These are phyloP conservation scores for Calonectris borealis DNA, from an alignment of 2,113 vertebrate species.

Conservation along the genomic window DNA sequence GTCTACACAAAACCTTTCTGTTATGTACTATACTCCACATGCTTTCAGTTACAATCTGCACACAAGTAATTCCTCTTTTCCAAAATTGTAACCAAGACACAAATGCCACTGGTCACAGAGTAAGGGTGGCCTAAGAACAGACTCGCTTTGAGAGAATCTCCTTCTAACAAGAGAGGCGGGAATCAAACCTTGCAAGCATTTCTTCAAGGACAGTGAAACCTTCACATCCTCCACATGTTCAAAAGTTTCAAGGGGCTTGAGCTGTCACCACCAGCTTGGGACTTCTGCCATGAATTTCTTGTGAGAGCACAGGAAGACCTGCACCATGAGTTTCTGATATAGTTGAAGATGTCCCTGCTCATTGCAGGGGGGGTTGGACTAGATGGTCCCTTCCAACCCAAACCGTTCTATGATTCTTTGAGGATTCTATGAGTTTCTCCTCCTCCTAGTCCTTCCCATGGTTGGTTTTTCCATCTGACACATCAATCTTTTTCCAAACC, in stretches of 20 bases:
- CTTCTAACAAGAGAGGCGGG: fast-evolving
- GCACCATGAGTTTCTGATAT: background rate
- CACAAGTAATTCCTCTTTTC: background rate
- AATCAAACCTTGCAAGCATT: background rate
- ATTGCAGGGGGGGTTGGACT: background rate
- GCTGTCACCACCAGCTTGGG: background rate
- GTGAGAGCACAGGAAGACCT: background rate
- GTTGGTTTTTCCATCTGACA: background rate
- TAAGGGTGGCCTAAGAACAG: background rate
- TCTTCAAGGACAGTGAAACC: background rate
- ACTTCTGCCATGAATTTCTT: background rate
- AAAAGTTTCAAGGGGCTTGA: background rate
- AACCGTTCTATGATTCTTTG: background rate
- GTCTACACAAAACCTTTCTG: background rate
- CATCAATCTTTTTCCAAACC: background rate
- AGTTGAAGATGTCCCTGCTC: background rate
- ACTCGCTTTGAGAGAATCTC: background rate
- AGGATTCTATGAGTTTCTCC: background rate
- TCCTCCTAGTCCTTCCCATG: background rate
- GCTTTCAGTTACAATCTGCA: background rate
- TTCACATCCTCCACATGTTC: background rate
- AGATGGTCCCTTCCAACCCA: background rate
- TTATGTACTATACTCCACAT: background rate
- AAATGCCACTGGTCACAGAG: background rate
- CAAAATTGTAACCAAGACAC: background rate